phyloP scores from a whole-genome alignment of 2,888 invertebrate genomes.

The Hololepta plana region DNA sequence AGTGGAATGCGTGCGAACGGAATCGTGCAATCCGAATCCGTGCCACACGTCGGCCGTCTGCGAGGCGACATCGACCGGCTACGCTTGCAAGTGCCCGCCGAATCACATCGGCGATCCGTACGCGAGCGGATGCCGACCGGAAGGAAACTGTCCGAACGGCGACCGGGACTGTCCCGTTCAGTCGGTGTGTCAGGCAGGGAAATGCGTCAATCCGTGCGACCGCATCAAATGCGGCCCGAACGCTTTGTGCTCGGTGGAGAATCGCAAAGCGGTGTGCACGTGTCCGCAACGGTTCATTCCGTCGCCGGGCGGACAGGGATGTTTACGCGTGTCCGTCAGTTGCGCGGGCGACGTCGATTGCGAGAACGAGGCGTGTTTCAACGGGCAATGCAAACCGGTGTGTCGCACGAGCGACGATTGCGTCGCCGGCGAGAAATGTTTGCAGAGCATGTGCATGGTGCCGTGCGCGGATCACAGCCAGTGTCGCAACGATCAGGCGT shows the following conservation, averaged over 20 bases:
- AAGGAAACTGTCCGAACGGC: slow-evolving; percentile 54
- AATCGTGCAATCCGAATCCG: slow-evolving; percentile 57
- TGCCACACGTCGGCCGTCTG: slow-evolving; percentile 72
- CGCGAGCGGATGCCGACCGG: slow-evolving; percentile 55
- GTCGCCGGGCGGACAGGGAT: slow-evolving; percentile 44
- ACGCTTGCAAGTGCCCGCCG: slow-evolving; percentile 60
- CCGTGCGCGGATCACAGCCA: slow-evolving; percentile 67
- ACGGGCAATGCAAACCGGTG: slow-evolving; percentile 68
- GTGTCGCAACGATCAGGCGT: slow-evolving; percentile 63
- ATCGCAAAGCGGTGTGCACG: slow-evolving; percentile 58
- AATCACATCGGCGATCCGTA: slow-evolving; percentile 63
- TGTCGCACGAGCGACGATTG: slow-evolving; percentile 65
- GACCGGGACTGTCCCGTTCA: slow-evolving; percentile 60
- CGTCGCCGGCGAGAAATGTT: slow-evolving; percentile 59
- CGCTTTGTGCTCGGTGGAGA: slow-evolving; percentile 59
- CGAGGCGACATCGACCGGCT: slow-evolving; percentile 45
- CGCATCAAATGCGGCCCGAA: slow-evolving; percentile 60
- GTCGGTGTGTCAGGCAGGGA: slow-evolving; percentile 49
- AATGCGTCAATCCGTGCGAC: slow-evolving; percentile 67
- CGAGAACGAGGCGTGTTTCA: slow-evolving; percentile 57
- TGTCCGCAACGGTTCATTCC: slow-evolving; percentile 63
- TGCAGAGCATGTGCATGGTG: slow-evolving; percentile 59
- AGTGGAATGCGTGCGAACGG: slow-evolving; percentile 53
- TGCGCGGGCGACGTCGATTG: slow-evolving; percentile 62
- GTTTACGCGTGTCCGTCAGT: slow-evolving; percentile 45